These are phyloP conservation scores for Clanis bilineata DNA, from an alignment of 2,888 invertebrate species.

Conservation along the genomic window DNA sequence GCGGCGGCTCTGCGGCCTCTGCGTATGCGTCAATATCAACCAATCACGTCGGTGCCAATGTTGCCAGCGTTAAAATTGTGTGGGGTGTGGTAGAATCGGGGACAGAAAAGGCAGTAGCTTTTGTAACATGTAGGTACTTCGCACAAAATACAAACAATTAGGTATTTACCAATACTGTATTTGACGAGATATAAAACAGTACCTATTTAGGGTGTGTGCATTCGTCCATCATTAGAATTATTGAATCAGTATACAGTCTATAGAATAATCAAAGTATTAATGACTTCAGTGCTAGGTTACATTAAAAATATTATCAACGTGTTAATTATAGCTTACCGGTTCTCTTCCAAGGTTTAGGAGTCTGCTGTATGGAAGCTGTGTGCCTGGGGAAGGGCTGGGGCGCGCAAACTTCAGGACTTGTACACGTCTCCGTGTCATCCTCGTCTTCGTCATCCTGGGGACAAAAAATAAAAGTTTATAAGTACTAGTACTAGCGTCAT, in stretches of 20 bases:
- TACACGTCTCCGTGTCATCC: constrained; percentile 72
- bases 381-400: constrained; percentile 77
- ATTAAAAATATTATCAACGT: too few species aligned
- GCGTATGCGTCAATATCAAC: constrained; percentile 37
- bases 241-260: not conserved
- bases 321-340: constrained; percentile 58
- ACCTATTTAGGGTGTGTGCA: not conserved
- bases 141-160: not conserved
- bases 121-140: not conserved
- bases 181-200: not conserved
- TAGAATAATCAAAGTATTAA: not conserved
- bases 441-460: constrained; percentile 76
- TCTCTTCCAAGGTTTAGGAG: constrained; percentile 79
- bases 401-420: constrained; percentile 64
- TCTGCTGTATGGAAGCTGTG: constrained; percentile 50
- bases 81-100: not conserved
- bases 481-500: too few species aligned
- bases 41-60: constrained; percentile 25
- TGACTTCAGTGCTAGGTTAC: not conserved
- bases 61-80: constrained; percentile 13
- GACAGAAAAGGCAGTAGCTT: not conserved
- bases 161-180: not conserved
- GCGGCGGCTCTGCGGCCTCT: constrained; percentile 55
- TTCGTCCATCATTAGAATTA: not conserved
- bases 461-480: constrained; percentile 17